These are phyloP conservation scores for Colostygia pectinataria DNA, from an alignment of 2,888 invertebrate species.

Conservation along the genomic window DNA sequence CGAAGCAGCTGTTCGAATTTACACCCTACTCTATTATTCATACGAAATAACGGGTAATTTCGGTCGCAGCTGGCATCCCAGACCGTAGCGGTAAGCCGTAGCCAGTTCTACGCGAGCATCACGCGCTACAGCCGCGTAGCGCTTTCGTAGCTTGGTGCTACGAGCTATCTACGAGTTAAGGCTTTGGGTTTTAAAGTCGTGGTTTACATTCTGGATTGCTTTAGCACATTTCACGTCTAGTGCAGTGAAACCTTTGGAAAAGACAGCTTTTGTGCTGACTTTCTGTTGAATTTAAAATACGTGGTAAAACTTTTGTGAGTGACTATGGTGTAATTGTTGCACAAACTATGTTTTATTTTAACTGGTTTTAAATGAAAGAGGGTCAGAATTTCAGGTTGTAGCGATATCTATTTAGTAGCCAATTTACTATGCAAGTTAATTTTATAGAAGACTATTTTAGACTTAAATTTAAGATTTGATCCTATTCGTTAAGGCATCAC, in stretches of 20 bases:
- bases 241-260: constrained; percentile 38
- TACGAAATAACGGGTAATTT: constrained; percentile 51
- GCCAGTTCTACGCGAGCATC: constrained; percentile 50
- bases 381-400: neutral
- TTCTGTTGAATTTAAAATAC: constrained; percentile 5
- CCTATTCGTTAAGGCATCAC: no score
- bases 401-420: neutral
- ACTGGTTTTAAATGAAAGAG: constrained; percentile 12
- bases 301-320: constrained; percentile 15
- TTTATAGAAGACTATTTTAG: no score
- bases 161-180: constrained; percentile 41
- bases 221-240: constrained; percentile 29
- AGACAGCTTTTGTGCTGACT: constrained; percentile 14
- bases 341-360: neutral
- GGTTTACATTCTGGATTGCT: constrained; percentile 27
- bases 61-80: constrained; percentile 54
- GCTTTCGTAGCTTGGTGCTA: constrained; percentile 41
- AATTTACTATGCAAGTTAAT: neutral
- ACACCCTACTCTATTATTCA: constrained; percentile 45
- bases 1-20: constrained; percentile 41
- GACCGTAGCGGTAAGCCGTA: constrained; percentile 34
- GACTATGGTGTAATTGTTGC: constrained; percentile 1
- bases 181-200: constrained; percentile 34
- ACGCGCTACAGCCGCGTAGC: constrained; percentile 53
- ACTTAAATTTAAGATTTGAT: no score